phyloP scores from a whole-genome alignment of 2,888 invertebrate species.

The Troides helena region DNA sequence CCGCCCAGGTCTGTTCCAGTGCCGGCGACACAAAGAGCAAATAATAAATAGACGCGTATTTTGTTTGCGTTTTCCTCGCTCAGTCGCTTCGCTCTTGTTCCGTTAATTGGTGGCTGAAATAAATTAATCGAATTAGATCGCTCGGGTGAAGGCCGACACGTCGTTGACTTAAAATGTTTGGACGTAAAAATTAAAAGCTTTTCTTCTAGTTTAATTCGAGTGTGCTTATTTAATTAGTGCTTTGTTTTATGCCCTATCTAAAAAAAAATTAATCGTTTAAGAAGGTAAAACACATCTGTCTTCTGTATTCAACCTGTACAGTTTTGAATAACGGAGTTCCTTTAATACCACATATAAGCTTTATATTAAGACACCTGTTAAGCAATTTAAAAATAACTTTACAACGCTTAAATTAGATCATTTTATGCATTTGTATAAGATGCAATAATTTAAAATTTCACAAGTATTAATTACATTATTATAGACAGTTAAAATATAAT shows the following conservation, averaged over 20 bases:
- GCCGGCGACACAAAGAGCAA: slow-evolving; percentile 65
- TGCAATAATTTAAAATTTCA: too few species aligned
- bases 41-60: slow-evolving; percentile 77
- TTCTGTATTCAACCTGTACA: not conserved
- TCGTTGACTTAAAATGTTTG: slow-evolving; percentile 62
- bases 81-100: slow-evolving; percentile 72
- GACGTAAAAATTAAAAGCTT: slow-evolving; percentile 56
- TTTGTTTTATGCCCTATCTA: slow-evolving; percentile 30
- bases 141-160: slow-evolving; percentile 63
- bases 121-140: slow-evolving; percentile 77
- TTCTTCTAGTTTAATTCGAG: slow-evolving; percentile 51
- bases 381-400: too few species aligned
- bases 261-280: not conserved
- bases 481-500: not conserved
- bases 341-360: not conserved
- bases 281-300: not conserved
- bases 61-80: slow-evolving; percentile 70
- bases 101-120: slow-evolving; percentile 69
- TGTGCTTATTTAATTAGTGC: slow-evolving; percentile 45
- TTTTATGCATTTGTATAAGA: too few species aligned
- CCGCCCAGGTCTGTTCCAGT: slow-evolving; percentile 63
- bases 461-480: too few species aligned
- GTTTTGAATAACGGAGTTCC: not conserved
- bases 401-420: too few species aligned
- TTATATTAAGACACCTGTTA: too few species aligned